A percentile compares a stretch with the other conserved stretches of the same genome.
phyloP scores from a whole-genome alignment of 2,888 invertebrate genomes.

The Taenaris catops region DNA sequence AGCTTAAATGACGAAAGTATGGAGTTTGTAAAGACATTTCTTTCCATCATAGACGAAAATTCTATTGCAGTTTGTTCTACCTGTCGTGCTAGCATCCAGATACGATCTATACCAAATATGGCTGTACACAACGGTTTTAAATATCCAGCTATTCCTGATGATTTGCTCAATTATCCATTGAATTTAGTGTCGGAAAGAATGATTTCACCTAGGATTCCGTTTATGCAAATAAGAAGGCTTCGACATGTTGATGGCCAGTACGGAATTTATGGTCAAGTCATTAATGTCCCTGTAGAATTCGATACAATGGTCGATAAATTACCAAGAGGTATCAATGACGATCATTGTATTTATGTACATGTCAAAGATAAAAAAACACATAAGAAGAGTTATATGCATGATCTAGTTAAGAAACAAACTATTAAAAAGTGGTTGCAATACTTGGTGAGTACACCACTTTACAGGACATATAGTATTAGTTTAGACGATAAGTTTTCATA shows the following conservation, averaged over 20 bases:
- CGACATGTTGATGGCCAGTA: conserved; percentile 29
- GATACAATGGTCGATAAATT: conserved; percentile 32
- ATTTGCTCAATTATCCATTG: conserved; percentile 26
- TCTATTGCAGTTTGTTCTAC: conserved; percentile 12
- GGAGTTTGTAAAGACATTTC: not conserved
- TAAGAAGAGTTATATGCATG: conserved; percentile 27
- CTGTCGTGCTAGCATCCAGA: conserved; percentile 17
- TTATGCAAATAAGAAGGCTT: conserved; percentile 35
- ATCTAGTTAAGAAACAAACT: conserved; percentile 25
- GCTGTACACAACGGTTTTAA: conserved; percentile 29
- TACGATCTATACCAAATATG: conserved; percentile 16
- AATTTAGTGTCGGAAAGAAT: conserved; percentile 28
- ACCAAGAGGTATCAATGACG: conserved; percentile 30
- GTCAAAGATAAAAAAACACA: conserved; percentile 26
- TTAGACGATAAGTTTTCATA: conserved; percentile 27
- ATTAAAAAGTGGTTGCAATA: conserved; percentile 30
- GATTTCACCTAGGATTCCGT: conserved; percentile 32
- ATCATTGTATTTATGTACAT: conserved; percentile 28
- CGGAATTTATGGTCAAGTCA: conserved; percentile 33
- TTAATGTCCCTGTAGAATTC: conserved; percentile 33
- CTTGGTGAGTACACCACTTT: conserved; percentile 29
- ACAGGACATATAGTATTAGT: conserved; percentile 26
- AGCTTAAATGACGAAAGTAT: not conserved
- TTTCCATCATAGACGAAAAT: not conserved
- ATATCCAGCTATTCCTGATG: conserved; percentile 30